Percentiles rank a stretch among this genome's conserved stretches.
Conservation (phyloP, 2,797 vertebrate species). For the Siniperca scherzeri region DNA sequence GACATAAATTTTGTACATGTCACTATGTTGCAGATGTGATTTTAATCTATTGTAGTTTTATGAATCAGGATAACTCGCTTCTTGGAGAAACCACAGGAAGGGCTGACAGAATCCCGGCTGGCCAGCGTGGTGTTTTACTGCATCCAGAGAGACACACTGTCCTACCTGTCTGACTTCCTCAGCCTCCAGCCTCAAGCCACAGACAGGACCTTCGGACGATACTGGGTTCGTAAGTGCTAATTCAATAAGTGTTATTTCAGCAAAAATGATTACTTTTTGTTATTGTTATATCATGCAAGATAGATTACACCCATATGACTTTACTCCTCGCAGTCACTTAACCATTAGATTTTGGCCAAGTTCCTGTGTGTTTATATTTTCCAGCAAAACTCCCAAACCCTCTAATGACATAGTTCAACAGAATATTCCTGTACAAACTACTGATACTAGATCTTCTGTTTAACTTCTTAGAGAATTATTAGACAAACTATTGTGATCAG, state of each 20-base stretch:
- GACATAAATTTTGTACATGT: not conserved
- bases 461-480: not conserved
- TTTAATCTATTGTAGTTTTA: constrained; percentile 6
- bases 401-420: no score
- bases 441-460: not conserved
- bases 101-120: constrained; percentile 81
- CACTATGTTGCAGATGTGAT: not conserved
- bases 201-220: constrained; percentile 82
- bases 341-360: not conserved
- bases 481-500: not conserved
- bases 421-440: not conserved
- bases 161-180: constrained; percentile 82
- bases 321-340: not conserved
- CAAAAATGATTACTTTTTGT: not conserved
- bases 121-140: constrained; percentile 92
- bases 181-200: constrained; percentile 65
- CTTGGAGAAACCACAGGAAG: constrained; percentile 85
- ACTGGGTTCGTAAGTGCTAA: constrained; percentile 82
- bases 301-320: not conserved
- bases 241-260: not conserved
- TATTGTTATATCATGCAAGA: not conserved
- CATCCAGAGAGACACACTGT: constrained; percentile 79
- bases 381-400: not conserved
- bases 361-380: not conserved
- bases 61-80: constrained; percentile 83